Percentiles rank a stretch among this genome's conserved stretches.
These are phyloP conservation scores for Amyelois transitella DNA, from an alignment of 1,140 invertebrate genomes.

Conservation along the genomic window DNA sequence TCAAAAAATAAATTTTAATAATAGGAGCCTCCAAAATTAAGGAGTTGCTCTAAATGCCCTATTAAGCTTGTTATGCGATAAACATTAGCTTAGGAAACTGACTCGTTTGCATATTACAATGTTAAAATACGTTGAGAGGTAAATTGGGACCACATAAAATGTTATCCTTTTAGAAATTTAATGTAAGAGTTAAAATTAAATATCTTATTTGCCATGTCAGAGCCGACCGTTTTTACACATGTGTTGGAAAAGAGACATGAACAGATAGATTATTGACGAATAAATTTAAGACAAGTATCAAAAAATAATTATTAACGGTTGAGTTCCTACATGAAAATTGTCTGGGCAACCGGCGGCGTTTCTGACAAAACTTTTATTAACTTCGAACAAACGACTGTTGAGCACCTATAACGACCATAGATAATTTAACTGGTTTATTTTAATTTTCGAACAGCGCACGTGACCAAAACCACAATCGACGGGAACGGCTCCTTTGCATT, in stretches of 20 bases:
- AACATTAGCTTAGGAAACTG: not conserved
- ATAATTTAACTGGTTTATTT: slow-evolving; percentile 1
- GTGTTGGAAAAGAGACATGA: too few relatives aligned
- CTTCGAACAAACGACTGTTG: not conserved
- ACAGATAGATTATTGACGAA: too few relatives aligned
- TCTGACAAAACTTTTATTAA: slow-evolving; percentile 1
- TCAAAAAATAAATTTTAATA: not conserved
- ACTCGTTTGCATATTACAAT: too few relatives aligned
- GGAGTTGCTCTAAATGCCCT: not conserved
- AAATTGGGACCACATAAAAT: not conserved
- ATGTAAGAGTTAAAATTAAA: too few relatives aligned
- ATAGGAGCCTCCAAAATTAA: not conserved
- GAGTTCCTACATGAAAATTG: slow-evolving; percentile 6
- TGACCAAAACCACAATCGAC: slow-evolving; percentile 39
- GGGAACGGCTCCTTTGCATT: slow-evolving; percentile 9
- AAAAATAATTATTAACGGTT: slow-evolving; percentile 18
- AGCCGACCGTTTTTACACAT: too few relatives aligned
- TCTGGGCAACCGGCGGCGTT: not conserved
- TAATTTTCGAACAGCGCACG: slow-evolving; percentile 30
- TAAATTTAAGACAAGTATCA: too few relatives aligned
- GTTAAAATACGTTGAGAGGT: not conserved
- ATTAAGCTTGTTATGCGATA: not conserved
- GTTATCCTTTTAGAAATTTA: not conserved
- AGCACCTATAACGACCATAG: slow-evolving; percentile 1
- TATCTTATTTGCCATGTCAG: too few relatives aligned